Conservation (phyloP, 2,113 vertebrate genomes). For the Ivindomyrus marchei region DNA sequence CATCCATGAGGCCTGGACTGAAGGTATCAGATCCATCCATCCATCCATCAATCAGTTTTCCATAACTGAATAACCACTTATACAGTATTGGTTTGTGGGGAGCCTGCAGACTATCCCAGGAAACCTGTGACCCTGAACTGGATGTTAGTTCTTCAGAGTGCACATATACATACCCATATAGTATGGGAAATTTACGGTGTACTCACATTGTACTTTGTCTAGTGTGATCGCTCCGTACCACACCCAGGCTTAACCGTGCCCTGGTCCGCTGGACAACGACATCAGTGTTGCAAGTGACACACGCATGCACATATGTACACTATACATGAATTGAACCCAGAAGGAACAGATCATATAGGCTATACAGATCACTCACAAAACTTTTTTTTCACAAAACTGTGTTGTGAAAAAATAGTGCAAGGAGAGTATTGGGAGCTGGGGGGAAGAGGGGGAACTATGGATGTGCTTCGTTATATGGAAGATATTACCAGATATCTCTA, state of each 20-base stretch:
- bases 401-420: too few relatives aligned
- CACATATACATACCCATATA: background rate
- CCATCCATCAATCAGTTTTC: background rate
- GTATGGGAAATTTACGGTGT: background rate
- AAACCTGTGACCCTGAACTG: background rate
- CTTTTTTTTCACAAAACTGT: too few relatives aligned
- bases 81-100: background rate
- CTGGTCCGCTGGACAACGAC: too few relatives aligned
- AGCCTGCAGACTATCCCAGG: background rate
- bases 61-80: background rate
- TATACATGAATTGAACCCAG: too few relatives aligned
- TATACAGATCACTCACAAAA: background rate
- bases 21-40: slow-evolving; percentile 61
- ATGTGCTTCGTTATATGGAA: too few relatives aligned
- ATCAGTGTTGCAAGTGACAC: too few relatives aligned
- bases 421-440: too few relatives aligned
- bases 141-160: background rate
- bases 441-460: too few relatives aligned
- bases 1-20: slow-evolving; percentile 96
- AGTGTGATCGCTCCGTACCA: background rate
- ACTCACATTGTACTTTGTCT: too few relatives aligned
- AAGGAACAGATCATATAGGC: too few relatives aligned
- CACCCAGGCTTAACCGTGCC: background rate
- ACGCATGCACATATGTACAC: too few relatives aligned
- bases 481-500: too few relatives aligned